A percentile compares a stretch with the other conserved stretches of the same genome.
These are phyloP conservation scores for Chrysomela aeneicollis DNA, from an alignment of 2,888 invertebrate species.

Conservation along the genomic window DNA sequence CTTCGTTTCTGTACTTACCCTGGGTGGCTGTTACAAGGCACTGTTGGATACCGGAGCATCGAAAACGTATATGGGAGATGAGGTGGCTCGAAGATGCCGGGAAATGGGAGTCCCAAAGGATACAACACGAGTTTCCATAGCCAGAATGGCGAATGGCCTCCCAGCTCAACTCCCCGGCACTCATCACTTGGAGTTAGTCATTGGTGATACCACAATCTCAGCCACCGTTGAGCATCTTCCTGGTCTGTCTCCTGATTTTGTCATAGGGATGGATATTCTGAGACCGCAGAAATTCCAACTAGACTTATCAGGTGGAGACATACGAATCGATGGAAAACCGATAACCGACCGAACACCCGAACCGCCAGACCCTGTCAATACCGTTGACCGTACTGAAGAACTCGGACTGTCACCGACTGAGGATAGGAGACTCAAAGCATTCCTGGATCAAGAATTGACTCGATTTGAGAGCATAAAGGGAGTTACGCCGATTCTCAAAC, in stretches of 20 bases:
- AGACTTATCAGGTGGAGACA: background rate
- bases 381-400: background rate
- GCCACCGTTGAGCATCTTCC: background rate
- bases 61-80: no score
- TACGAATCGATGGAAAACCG: background rate
- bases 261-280: constrained; percentile 4
- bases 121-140: background rate
- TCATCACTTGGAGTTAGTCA: background rate
- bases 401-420: background rate
- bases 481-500: constrained; percentile 20
- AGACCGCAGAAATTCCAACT: background rate
- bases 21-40: no score
- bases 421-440: background rate
- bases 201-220: background rate
- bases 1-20: no score
- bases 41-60: no score
- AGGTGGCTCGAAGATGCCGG: no score
- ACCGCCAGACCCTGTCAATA: background rate
- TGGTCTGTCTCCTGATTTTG: background rate
- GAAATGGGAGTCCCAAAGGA: background rate
- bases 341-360: background rate
- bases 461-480: constrained; percentile 11
- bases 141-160: background rate
- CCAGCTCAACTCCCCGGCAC: background rate
- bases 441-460: background rate